These are phyloP conservation scores for Hystrix brachyura DNA, from an alignment of 2,113 vertebrate genomes.

Conservation along the genomic window DNA sequence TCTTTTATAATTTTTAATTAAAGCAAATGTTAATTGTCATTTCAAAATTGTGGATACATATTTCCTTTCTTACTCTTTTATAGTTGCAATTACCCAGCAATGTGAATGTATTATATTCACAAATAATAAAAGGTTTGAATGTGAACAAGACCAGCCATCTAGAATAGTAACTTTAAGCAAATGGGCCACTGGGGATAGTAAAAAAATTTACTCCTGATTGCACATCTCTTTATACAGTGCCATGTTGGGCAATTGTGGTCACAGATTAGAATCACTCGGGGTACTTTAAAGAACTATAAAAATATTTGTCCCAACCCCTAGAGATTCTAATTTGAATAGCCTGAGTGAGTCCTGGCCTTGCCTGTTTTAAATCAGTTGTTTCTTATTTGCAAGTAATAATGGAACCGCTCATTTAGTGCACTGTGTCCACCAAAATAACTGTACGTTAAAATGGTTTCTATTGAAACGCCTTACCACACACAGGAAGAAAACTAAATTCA, in stretches of 20 bases:
- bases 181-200: not conserved
- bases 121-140: conserved; percentile 43
- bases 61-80: not conserved
- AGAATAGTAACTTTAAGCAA: not conserved
- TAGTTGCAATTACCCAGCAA: not conserved
- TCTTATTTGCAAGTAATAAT: not conserved
- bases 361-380: not conserved
- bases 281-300: not conserved
- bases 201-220: not conserved
- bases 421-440: conserved; percentile 7
- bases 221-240: not conserved
- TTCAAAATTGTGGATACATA: not conserved
- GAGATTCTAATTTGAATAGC: not conserved
- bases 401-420: not conserved
- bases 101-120: not conserved
- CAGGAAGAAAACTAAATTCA: not conserved
- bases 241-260: not conserved
- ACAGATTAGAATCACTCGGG: not conserved
- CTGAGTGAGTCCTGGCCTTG: not conserved
- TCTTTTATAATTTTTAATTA: not conserved
- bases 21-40: conserved; percentile 4
- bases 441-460: conserved; percentile 22
- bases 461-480: not conserved
- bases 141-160: conserved; percentile 23
- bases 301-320: not conserved